Evolutionary conservation across 2,113 vertebrate species (phyloP), one percentile per base, ranked within the genome.

Genomic region (Scophthalmus maximus): DNA sequence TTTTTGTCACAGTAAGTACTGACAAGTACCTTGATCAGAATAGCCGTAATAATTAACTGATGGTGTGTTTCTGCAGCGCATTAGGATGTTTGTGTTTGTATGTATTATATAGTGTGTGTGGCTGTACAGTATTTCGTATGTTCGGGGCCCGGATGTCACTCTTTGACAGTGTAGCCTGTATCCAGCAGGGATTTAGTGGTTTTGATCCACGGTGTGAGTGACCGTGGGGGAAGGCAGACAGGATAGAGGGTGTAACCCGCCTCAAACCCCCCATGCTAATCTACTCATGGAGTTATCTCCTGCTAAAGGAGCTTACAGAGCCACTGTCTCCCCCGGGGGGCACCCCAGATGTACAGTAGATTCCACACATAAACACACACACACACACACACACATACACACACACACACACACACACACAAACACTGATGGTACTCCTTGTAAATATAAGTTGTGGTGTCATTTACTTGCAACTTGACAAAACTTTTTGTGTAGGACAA

Each of bases 261-360:
- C 71, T 73, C 69, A 82, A 84, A 68, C 79, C 88, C 79, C 88
- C 67, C 80, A 63, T 70, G 84, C 83, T 91, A 91, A 92, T 90
- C 91, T 87, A 79, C 84, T 89, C 88, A 82, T 30, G 3, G 69
- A 42, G 81, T 87, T 85, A 90, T 90, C 76, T 85, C 57, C 76
- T 55, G 44, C 75, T 57, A 88, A 92, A 92, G 84, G 72, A 91
- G 88, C 89, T 91, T 90, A 90, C 27, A 63, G 53, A 81, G 70
- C 58, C 58, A 22, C 68, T 68, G 78, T 77, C 23, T 61, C 72
- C 78, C 89, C 75, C 38, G 59, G 81, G 82, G 67, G 81, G 66
- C 18, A 51, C 74, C 78, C 79, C 82, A 84, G 61, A 87, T 88
- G 78, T 60, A 76, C 82, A 74, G 36, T 52, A 22, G 20, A 69